A percentile compares a stretch with the other conserved stretches of the same genome.
phyloP scores from a whole-genome alignment of 2,113 vertebrate genomes.

The Peromyscus leucopus region DNA sequence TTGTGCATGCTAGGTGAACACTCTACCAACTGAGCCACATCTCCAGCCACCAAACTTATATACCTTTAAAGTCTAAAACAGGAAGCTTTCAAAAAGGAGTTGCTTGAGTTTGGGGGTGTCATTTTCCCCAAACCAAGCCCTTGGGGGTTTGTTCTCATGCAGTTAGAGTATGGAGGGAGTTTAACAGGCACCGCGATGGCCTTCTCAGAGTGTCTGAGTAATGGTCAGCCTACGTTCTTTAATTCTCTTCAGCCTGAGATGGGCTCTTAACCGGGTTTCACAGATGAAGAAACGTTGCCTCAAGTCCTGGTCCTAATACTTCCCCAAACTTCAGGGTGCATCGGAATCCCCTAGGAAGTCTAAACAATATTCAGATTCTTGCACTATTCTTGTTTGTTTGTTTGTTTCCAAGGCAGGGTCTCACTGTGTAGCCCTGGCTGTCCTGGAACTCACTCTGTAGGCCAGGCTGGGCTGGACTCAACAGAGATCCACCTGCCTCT shows the following conservation, averaged over 20 bases:
- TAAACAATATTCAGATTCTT: neutral
- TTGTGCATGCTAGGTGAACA: neutral
- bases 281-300: neutral
- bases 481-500: neutral
- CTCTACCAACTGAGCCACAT: neutral
- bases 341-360: neutral
- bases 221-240: neutral
- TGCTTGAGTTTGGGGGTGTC: neutral
- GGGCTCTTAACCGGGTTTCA: conserved; percentile 1
- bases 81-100: neutral
- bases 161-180: neutral
- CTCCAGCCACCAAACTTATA: neutral
- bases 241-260: neutral
- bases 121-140: neutral
- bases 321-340: neutral
- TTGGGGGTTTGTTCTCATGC: neutral
- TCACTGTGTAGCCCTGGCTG: neutral
- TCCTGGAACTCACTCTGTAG: neutral
- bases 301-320: neutral
- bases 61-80: neutral
- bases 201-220: neutral
- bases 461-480: neutral
- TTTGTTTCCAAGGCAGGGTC: neutral
- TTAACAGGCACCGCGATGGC: neutral
- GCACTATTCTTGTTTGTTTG: neutral